phyloP scores from a whole-genome alignment of 2,888 invertebrate genomes.

The Allophyes oxyacanthae region DNA sequence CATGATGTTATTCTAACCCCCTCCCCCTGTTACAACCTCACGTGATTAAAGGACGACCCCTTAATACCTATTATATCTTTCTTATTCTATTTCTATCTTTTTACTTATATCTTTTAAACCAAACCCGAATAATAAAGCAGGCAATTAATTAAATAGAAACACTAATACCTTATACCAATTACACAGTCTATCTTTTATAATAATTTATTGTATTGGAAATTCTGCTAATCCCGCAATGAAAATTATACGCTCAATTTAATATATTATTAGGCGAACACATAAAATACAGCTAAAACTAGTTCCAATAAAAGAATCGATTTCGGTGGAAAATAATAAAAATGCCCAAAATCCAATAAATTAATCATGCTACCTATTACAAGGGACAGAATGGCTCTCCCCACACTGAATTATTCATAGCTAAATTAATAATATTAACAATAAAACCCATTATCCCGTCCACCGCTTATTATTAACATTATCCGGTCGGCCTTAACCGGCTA shows the following conservation, averaged over 20 bases:
- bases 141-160: slow-evolving; percentile 25
- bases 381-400: slow-evolving; percentile 56
- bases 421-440: slow-evolving; percentile 85
- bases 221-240: slow-evolving; percentile 48
- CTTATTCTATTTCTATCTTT: too few species aligned
- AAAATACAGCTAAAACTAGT: slow-evolving; percentile 38
- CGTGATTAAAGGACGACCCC: too few species aligned
- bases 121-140: too few species aligned
- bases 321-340: slow-evolving; percentile 44
- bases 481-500: slow-evolving; percentile 69
- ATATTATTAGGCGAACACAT: slow-evolving; percentile 21
- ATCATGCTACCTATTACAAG: slow-evolving; percentile 47
- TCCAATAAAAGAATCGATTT: slow-evolving; percentile 45
- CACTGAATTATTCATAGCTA: slow-evolving; percentile 83
- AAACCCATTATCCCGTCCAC: slow-evolving; percentile 65
- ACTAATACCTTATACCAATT: slow-evolving; percentile 17
- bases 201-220: slow-evolving; percentile 27
- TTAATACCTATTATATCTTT: too few species aligned
- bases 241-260: slow-evolving; percentile 47
- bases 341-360: slow-evolving; percentile 47
- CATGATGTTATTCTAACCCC: too few species aligned
- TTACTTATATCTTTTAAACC: too few species aligned
- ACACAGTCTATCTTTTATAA: slow-evolving; percentile 23
- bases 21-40: too few species aligned
- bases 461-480: slow-evolving; percentile 71